phyloP scores from a whole-genome alignment of 2,113 vertebrate genomes.

The Anhinga anhinga region DNA sequence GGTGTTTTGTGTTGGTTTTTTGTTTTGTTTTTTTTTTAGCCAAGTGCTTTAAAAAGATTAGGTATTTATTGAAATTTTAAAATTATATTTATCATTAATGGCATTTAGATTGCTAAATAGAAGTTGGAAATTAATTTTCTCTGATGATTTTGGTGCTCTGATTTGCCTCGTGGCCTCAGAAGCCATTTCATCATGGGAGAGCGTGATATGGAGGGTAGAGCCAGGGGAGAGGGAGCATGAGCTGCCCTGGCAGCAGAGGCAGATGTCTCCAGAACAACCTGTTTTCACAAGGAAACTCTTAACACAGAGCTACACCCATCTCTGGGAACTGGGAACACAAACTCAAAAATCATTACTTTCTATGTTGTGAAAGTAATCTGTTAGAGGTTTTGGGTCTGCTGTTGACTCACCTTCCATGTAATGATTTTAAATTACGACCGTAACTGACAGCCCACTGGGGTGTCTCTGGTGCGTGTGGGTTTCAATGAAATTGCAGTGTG shows the following conservation, averaged over 20 bases:
- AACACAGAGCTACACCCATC: neutral
- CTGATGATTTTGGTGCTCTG: neutral
- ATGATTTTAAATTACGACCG: neutral
- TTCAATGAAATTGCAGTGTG: neutral
- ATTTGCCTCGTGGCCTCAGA: neutral
- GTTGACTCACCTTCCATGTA: neutral
- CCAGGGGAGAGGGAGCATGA: neutral
- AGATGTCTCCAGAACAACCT: too few relatives aligned
- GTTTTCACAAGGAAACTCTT: neutral
- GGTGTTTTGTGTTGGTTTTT: too few relatives aligned
- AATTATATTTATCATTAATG: accelerated
- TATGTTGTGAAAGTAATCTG: accelerated
- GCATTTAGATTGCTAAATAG: neutral
- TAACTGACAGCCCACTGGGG: neutral
- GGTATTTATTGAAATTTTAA: neutral
- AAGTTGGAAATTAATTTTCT: neutral
- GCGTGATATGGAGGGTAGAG: neutral
- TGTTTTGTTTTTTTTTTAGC: neutral
- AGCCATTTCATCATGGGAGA: accelerated
- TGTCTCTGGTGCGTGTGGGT: neutral
- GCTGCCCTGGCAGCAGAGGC: neutral
- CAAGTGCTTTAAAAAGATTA: neutral
- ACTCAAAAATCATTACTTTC: accelerated
- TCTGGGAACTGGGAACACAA: neutral
- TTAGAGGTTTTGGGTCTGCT: neutral